Evolutionary conservation across 2,888 invertebrate species (phyloP), one percentile per base, ranked within the genome.

Genomic region (Troilus luridus): DNA sequence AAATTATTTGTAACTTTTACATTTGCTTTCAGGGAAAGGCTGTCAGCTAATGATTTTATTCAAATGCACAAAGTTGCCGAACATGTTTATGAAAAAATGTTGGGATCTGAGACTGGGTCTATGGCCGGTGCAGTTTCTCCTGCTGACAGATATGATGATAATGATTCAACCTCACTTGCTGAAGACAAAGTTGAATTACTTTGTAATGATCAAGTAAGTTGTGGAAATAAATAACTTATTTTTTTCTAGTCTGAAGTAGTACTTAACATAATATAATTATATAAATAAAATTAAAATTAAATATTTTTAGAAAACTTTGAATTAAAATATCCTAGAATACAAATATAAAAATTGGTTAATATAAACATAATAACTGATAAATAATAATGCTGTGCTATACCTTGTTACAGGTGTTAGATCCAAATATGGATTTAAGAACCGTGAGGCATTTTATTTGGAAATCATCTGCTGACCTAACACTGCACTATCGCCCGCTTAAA

Each of bases 361-460:
- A 12, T 14, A 14, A 9, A 6, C 72, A 17, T 24, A 41, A 77
- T 41, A 41, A 19, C 0, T 7, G 41, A 41, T 17, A 19, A 41
- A 41, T 77, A 41, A 41, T 19, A 77, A 41, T n/a, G 3, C 41
- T 77, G 12, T 67, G 14, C 12, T 67, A 24, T 67, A 21, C 12
- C 9, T 19, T 77, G 24, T 91, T 91, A n/a, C 77, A 97, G 97
- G 96, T 97, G 59, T 95, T 99, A 92, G 99, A 99, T 95, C 98
- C 99, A 0, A 98, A 98, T 92, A 98, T 99, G 98, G 99, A 99
- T 94, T 95, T 99, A 91, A 95, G 99, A 93, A 99, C 99, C 81
- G 99, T 99, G 8, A 97, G 98, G 92, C 98, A 99, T 94, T 99
- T 99, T 94, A 98, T 99, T 93, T 99, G 99, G 99, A 99, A 99